A percentile compares a stretch with the other conserved stretches of the same genome.
Evolutionary conservation across 1,140 invertebrate genomes (phyloP).

Genomic region (Andrena cerasifolii): DNA sequence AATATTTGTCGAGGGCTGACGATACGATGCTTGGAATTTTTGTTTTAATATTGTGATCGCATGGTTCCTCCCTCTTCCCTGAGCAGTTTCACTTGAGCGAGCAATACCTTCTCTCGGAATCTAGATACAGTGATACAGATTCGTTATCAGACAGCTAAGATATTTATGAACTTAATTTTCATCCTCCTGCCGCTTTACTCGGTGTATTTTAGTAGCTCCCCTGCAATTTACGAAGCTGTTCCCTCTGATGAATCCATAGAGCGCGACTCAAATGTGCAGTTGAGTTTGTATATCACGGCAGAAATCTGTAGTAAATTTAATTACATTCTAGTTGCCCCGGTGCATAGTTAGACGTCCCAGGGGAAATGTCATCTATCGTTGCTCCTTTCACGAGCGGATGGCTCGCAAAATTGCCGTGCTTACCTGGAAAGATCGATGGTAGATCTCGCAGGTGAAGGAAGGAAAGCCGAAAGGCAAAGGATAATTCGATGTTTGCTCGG

Average conservation of each 20-base stretch:
- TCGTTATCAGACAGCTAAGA: too few relatives aligned
- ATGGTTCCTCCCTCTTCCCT: too few relatives aligned
- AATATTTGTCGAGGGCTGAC: not conserved
- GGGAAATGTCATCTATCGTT: conserved; percentile 24
- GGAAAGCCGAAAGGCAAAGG: conserved; percentile 50
- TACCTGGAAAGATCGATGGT: not conserved
- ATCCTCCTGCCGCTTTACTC: too few relatives aligned
- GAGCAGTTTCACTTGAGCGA: too few relatives aligned
- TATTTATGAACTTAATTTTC: too few relatives aligned
- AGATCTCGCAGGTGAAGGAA: not conserved
- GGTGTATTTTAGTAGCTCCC: too few relatives aligned
- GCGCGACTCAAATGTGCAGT: not conserved
- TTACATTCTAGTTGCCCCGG: not conserved
- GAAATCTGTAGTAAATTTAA: not conserved
- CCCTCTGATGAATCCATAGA: too few relatives aligned
- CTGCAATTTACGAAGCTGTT: too few relatives aligned
- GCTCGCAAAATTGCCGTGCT: not conserved
- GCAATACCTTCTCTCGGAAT: too few relatives aligned
- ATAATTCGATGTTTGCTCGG: conserved; percentile 60
- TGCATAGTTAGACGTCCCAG: not conserved
- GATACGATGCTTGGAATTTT: not conserved
- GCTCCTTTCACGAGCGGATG: conserved; percentile 2
- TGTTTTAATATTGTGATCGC: not conserved
- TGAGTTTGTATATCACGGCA: not conserved
- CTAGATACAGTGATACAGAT: too few relatives aligned